Conservation (phyloP, 2,888 invertebrate species). For the Cloeon dipterum region DNA sequence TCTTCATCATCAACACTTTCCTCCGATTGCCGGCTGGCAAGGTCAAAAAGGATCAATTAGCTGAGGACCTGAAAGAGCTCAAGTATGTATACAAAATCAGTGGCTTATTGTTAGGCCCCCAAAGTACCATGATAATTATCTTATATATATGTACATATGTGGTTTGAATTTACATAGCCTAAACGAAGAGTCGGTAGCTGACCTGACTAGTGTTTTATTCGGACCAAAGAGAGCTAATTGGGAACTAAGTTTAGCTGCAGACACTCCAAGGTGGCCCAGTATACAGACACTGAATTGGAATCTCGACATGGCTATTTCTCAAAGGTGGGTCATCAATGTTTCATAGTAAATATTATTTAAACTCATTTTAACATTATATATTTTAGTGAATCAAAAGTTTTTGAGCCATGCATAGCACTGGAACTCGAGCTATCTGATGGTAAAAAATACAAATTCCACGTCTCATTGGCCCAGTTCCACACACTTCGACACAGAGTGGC, state of each 20-base stretch:
- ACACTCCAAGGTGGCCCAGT: not conserved
- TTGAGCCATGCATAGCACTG: constrained; percentile 24
- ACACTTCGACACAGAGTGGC: constrained; percentile 25
- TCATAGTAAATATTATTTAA: not conserved
- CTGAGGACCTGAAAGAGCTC: not conserved
- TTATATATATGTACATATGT: not conserved
- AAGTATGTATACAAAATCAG: no score
- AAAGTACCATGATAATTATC: no score
- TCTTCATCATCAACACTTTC: not conserved
- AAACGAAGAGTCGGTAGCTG: not conserved
- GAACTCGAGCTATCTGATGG: constrained; percentile 24
- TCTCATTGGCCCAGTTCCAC: constrained; percentile 26
- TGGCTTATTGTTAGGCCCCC: no score
- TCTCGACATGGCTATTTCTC: not conserved
- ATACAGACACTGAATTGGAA: not conserved
- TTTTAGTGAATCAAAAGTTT: constrained; percentile 14
- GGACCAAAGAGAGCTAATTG: not conserved
- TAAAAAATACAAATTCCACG: constrained; percentile 21
- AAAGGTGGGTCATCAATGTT: not conserved
- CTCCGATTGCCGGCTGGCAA: not conserved
- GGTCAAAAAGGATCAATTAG: not conserved
- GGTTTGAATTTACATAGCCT: no score
- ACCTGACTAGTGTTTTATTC: constrained; percentile 1
- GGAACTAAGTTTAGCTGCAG: not conserved
- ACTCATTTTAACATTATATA: not conserved